Conservation (phyloP, 2,888 invertebrate species). For the Trissolcus brochymenae region DNA sequence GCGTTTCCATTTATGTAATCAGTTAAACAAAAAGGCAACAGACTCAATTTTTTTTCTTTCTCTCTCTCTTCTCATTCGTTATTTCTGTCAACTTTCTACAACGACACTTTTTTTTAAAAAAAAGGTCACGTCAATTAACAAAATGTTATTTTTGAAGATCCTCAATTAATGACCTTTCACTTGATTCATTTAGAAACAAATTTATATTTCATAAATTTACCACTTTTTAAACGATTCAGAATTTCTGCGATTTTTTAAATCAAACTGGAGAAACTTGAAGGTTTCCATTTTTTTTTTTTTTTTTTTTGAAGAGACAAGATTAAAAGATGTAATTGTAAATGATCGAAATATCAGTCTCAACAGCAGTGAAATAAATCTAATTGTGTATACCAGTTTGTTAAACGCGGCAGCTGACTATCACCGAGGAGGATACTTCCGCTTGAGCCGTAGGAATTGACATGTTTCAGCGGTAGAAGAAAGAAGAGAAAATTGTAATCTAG, state of each 20-base stretch:
- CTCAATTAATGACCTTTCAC: slow-evolving; percentile 1
- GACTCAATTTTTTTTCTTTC: slow-evolving; percentile 10
- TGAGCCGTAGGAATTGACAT: slow-evolving; percentile 6
- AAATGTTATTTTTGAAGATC: slow-evolving; percentile 1
- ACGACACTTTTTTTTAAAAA: slow-evolving; percentile 2
- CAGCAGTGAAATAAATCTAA: neutral
- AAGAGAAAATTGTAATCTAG: slow-evolving; percentile 41
- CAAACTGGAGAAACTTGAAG: slow-evolving; percentile 1
- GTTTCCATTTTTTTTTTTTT: neutral
- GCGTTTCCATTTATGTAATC: slow-evolving; percentile 36
- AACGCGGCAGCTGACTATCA: neutral
- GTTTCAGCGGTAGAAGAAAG: slow-evolving; percentile 44
- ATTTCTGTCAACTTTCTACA: slow-evolving; percentile 34
- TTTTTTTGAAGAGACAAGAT: too few species aligned
- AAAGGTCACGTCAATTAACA: slow-evolving; percentile 36
- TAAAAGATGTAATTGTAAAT: slow-evolving; percentile 2
- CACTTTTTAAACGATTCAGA: too few species aligned
- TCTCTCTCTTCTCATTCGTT: neutral
- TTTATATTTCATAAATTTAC: too few species aligned
- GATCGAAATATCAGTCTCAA: neutral
- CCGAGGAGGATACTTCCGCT: slow-evolving; percentile 30
- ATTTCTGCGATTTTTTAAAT: too few species aligned
- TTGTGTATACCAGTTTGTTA: too few species aligned
- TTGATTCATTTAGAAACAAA: neutral
- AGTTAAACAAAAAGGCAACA: slow-evolving; percentile 7